Conservation (phyloP, 1,140 invertebrate genomes). For the Drosophila sp. region DNA sequence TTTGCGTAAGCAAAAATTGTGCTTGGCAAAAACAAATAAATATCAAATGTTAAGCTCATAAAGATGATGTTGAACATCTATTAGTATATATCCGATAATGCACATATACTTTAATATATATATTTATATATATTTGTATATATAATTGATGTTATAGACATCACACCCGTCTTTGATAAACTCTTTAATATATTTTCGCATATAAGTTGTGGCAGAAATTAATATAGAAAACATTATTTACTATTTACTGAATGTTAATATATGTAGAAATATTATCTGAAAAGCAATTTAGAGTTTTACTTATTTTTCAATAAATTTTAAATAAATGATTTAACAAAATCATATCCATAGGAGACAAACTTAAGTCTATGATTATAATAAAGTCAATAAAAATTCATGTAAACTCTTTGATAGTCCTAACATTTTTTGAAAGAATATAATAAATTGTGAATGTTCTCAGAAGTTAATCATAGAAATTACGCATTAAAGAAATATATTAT, state of each 20-base stretch:
- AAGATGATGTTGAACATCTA: constrained; percentile 40
- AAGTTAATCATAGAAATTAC: too few species aligned
- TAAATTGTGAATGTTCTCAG: too few species aligned
- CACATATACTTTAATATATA: background rate
- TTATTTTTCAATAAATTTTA: too few species aligned
- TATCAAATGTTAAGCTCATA: constrained; percentile 72
- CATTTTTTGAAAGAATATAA: too few species aligned
- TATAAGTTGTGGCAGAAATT: constrained; percentile 3
- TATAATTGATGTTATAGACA: constrained; percentile 17
- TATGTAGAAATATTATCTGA: too few species aligned
- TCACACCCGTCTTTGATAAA: constrained; percentile 39
- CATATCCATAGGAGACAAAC: too few species aligned
- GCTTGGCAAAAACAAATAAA: constrained; percentile 73
- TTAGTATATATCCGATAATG: constrained; percentile 3
- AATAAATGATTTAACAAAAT: too few species aligned
- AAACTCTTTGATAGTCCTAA: too few species aligned
- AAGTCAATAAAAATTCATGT: too few species aligned
- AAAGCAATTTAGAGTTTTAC: background rate
- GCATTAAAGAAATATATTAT: too few species aligned
- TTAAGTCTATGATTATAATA: too few species aligned
- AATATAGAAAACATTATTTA: background rate
- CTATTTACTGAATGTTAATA: too few species aligned
- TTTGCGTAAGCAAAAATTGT: constrained; percentile 71
- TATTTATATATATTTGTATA: constrained; percentile 10
- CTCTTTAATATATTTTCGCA: background rate